Evolutionary conservation across 1,140 invertebrate genomes (phyloP).

Genomic region (Araneus ventricosus): DNA sequence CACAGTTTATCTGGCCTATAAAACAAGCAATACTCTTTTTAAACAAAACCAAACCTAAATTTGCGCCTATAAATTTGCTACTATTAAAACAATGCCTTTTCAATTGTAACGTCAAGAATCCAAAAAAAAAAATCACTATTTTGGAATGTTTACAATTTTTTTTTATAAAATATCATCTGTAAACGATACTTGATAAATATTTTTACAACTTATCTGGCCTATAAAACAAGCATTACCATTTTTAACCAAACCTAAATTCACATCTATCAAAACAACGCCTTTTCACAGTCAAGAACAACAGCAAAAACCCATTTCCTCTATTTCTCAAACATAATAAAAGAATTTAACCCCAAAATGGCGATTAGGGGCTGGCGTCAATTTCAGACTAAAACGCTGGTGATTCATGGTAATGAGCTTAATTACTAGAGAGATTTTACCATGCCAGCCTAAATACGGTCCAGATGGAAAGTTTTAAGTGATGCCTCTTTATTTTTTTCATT

Average conservation of each 20-base stretch:
- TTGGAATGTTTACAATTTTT: too few species aligned
- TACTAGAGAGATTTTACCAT: constrained; percentile 12
- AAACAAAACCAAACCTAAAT: too few species aligned
- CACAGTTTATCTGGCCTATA: too few species aligned
- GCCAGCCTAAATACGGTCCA: neutral
- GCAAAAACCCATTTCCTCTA: neutral
- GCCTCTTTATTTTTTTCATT: neutral
- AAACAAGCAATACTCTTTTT: too few species aligned
- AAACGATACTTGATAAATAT: too few species aligned
- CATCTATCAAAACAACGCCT: neutral
- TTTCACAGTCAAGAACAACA: neutral
- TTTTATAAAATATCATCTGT: too few species aligned
- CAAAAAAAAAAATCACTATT: too few species aligned
- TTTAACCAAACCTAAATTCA: neutral
- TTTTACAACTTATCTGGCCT: too few species aligned
- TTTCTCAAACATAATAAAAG: neutral
- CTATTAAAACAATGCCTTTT: too few species aligned
- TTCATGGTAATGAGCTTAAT: constrained; percentile 45
- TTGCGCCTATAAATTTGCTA: too few species aligned
- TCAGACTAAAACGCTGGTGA: constrained; percentile 41
- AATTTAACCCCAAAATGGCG: neutral
- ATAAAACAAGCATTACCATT: neutral
- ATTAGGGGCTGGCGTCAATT: neutral
- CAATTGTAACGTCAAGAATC: too few species aligned
- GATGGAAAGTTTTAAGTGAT: constrained; percentile 41